Conservation (phyloP, 2,888 invertebrate species). For the Cheilosia vernalis region DNA sequence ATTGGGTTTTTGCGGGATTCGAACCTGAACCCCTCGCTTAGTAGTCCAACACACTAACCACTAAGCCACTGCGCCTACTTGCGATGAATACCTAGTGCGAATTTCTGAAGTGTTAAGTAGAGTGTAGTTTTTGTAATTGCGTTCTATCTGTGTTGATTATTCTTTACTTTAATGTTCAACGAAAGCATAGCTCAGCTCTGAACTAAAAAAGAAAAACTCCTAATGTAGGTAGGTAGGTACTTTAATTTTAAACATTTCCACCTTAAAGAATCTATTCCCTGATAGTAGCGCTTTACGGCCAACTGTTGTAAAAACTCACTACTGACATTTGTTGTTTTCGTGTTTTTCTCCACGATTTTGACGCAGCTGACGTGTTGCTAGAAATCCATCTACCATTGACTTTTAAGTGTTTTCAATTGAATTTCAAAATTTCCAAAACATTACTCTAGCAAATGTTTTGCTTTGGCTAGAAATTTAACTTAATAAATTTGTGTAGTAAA, state of each 20-base stretch:
- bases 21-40: no score
- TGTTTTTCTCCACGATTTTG: constrained; percentile 69
- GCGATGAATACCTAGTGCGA: no score
- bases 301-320: background rate
- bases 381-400: constrained; percentile 28
- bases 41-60: no score
- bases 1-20: no score
- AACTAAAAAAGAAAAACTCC: no score
- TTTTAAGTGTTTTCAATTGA: constrained; percentile 31
- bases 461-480: constrained; percentile 6
- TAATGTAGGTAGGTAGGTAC: no score
- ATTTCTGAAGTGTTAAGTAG: no score
- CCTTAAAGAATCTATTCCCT: background rate
- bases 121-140: no score
- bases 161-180: no score
- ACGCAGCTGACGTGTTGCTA: constrained; percentile 78
- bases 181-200: no score
- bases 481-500: constrained; percentile 34
- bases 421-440: constrained; percentile 16
- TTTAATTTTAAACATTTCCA: background rate
- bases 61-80: no score
- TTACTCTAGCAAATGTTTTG: constrained; percentile 45
- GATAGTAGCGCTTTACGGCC: constrained; percentile 7
- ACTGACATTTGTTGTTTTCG: constrained; percentile 72
- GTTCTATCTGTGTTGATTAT: no score